Conservation (phyloP, 2,797 vertebrate genomes). For the Anableps anableps region DNA sequence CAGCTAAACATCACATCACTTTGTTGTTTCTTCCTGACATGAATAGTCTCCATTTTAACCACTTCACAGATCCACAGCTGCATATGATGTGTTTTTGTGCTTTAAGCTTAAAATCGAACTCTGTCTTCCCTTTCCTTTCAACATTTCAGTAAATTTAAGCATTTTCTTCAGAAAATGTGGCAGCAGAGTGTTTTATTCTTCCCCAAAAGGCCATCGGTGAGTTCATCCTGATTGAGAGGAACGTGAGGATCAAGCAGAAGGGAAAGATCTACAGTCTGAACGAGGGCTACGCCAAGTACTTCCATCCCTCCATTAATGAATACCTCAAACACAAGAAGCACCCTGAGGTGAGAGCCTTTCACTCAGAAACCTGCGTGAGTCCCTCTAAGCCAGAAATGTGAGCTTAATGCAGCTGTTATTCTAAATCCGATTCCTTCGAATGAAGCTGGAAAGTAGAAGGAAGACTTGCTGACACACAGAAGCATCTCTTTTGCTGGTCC, state of each 20-base stretch:
- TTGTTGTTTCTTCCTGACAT: neutral
- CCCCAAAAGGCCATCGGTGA: constrained; percentile 89
- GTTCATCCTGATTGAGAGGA: constrained; percentile 94
- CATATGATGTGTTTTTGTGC: neutral
- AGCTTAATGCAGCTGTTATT: neutral
- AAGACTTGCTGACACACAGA: neutral
- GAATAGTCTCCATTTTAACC: neutral
- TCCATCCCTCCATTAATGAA: constrained; percentile 90
- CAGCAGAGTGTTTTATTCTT: neutral
- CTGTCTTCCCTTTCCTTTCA: neutral
- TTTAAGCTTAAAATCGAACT: neutral
- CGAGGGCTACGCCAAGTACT: constrained; percentile 96
- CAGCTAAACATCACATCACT: neutral
- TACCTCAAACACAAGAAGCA: constrained; percentile 97
- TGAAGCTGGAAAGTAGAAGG: neutral
- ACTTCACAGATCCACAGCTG: neutral
- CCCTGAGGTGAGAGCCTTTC: constrained; percentile 86
- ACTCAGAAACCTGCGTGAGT: too few relatives aligned
- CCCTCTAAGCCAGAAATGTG: neutral
- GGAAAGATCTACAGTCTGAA: constrained; percentile 96
- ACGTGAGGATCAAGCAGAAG: constrained; percentile 92
- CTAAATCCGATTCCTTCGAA: neutral
- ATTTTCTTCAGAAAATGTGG: neutral
- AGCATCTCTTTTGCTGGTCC: constrained; percentile 4
- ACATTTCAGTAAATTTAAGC: neutral